These are phyloP conservation scores for Phrynocephalus forsythii DNA, from an alignment of 2,797 vertebrate species.

Conservation along the genomic window DNA sequence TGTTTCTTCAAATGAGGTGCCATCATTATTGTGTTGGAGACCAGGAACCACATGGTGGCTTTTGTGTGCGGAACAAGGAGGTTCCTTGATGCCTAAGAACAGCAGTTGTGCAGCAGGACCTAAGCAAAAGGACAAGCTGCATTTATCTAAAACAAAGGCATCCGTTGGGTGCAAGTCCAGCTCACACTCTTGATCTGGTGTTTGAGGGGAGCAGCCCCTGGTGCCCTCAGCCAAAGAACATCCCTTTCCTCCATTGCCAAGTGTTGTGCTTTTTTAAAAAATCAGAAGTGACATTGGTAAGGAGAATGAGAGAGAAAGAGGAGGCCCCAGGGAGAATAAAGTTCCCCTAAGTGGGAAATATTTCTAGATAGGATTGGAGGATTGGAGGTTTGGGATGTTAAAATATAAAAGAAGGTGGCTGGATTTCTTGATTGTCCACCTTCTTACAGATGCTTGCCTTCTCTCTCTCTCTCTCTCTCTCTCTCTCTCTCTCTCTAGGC, in stretches of 20 bases:
- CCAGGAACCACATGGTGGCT: neutral
- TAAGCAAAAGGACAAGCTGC: neutral
- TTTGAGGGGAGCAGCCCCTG: neutral
- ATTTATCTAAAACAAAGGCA: neutral
- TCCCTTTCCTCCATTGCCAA: neutral
- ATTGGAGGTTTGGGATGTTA: neutral
- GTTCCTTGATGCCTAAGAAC: neutral
- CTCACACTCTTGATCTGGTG: neutral
- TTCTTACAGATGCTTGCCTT: neutral
- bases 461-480: neutral
- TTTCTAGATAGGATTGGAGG: too few species aligned
- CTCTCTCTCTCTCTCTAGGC: conserved; percentile 66
- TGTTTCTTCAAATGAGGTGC: neutral
- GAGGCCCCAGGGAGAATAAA: neutral
- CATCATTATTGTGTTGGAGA: neutral
- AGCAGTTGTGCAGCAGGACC: neutral
- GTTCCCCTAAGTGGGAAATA: neutral
- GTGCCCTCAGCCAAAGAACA: neutral
- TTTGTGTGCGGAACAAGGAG: too few species aligned
- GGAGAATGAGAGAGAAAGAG: neutral
- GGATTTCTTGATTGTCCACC: neutral
- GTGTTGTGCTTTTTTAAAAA: neutral
- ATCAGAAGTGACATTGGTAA: neutral
- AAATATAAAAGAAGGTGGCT: fast-evolving
- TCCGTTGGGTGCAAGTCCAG: neutral